These are phyloP conservation scores for Brachymystax lenok DNA, from an alignment of 2,797 vertebrate species.

Conservation along the genomic window DNA sequence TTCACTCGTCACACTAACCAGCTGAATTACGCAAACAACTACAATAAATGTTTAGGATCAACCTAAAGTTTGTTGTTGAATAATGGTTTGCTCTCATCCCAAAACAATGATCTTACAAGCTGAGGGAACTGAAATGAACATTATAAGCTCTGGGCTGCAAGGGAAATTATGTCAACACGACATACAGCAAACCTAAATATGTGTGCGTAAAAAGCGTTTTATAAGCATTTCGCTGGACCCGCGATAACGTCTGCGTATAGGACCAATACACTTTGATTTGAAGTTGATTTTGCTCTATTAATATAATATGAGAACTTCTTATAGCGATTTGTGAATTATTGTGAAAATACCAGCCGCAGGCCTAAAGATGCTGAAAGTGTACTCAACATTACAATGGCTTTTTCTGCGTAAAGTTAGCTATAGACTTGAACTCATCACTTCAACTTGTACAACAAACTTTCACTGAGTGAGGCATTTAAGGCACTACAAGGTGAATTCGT, in stretches of 20 bases:
- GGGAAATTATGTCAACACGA: neutral
- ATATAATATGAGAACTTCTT: neutral
- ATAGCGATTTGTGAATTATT: neutral
- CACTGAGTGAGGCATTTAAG: neutral
- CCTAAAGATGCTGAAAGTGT: neutral
- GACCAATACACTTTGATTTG: neutral
- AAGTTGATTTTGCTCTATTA: neutral
- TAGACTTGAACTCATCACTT: neutral
- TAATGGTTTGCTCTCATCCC: neutral
- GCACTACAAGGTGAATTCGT: neutral
- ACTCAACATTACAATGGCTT: neutral
- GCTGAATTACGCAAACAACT: neutral
- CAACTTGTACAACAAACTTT: neutral
- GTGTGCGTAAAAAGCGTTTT: too few relatives aligned
- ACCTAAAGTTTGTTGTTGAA: neutral
- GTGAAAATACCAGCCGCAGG: neutral
- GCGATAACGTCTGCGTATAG: neutral
- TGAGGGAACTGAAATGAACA: neutral
- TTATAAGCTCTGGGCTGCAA: neutral
- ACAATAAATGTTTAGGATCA: neutral
- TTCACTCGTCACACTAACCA: neutral
- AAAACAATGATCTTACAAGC: neutral
- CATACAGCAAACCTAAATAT: neutral
- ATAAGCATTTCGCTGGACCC: too few relatives aligned
- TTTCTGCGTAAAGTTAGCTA: neutral